Base-by-base conservation (phyloP, 2,888 invertebrate genomes). In the Creontiades dilutus region DNA sequence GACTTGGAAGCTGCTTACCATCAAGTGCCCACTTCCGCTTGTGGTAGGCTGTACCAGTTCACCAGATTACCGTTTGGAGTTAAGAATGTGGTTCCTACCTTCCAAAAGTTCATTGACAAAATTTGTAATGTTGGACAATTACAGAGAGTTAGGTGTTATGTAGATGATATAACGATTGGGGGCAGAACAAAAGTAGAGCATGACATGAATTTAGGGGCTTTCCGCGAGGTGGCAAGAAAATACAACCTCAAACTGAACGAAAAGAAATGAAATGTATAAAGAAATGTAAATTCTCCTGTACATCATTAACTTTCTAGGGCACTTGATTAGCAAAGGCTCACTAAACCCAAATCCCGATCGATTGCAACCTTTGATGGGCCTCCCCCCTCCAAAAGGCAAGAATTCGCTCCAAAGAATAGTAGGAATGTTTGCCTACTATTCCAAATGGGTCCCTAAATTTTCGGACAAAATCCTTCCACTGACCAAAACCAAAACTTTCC, bases 121-220 rank as follows among this genome's bases (percentile, higher is more conserved):
- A n/a, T 78, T 16, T 2, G 5, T 37, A 28, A 48, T 7, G 37
- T 11, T 13, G 90, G 84, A 47, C 68, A 90, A 16, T 75, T 90
- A n/a, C n/a, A 81, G 14, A 80, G 86, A 46, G 80, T 78, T 23
- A 19, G 46, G 3, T 37, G 47, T 46, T 90, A 90, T 46, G 23
- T 90, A 5, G 90, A 90, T 87, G 90, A 90, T 47, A 75, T 90
- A 52, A 90, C 90, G 37, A 19, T 88, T 13, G 19, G 87, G 3
- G 88, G 90, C 9, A 23, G 48, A 13, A 81, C n/a, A 13, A 28
- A 88, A 23, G 80, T 52, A 19, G 87, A 90, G 88, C 4, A 23
- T 5, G 19, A 61, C 12, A 0, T 27, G 81, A 47, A 89, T 23
- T 57, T 90, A 4, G 28, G 61, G 46, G 13, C 28, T 0, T 89